Conservation (phyloP, 2,113 vertebrate genomes). For the Seriola aureovittata region DNA sequence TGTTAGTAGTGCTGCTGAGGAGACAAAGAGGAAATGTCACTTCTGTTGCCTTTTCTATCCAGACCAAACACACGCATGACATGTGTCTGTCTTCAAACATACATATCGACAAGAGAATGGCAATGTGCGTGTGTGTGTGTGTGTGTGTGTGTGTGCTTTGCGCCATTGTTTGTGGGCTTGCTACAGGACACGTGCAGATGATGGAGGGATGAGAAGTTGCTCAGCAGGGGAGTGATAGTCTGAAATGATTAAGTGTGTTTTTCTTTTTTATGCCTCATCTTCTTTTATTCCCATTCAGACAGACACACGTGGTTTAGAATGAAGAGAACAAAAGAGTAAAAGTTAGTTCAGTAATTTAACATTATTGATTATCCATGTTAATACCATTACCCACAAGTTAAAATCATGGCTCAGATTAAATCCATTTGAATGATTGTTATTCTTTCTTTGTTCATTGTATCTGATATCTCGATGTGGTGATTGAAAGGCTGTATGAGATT, state of each 20-base stretch:
- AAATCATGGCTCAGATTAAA: neutral
- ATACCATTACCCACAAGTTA: neutral
- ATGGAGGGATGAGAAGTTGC: neutral
- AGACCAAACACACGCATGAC: constrained; percentile 12
- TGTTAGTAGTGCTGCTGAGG: constrained; percentile 13
- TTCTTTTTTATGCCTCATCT: neutral
- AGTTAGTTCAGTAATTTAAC: neutral
- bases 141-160: neutral
- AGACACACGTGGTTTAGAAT: neutral
- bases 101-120: neutral
- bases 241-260: neutral
- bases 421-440: no score
- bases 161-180: neutral
- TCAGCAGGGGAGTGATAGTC: neutral
- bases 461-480: neutral
- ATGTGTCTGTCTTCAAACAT: neutral
- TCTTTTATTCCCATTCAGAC: neutral
- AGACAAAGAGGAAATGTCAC: constrained; percentile 22
- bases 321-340: neutral
- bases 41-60: constrained; percentile 35
- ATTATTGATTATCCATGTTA: neutral
- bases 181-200: neutral
- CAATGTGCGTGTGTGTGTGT: neutral
- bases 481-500: neutral
- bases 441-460: neutral